Conservation (phyloP, 2,113 vertebrate species). For the Urocolius indicus region DNA sequence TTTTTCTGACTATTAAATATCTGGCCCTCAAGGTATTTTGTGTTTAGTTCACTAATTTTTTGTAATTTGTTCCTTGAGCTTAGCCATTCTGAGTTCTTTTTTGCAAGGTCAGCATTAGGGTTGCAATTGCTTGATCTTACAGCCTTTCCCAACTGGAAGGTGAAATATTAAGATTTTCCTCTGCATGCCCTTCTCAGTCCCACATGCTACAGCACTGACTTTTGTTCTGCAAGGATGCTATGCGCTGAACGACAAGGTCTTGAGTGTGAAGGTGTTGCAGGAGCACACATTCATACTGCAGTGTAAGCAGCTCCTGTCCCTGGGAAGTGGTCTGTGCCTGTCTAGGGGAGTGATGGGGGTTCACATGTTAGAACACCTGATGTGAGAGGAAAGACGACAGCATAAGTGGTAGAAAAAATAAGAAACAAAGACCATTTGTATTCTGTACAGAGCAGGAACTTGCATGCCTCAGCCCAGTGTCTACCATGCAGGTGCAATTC, state of each 20-base stretch:
- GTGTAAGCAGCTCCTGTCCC: background rate
- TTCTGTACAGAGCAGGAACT: background rate
- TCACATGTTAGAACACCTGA: background rate
- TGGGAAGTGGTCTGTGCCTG: rapidly evolving
- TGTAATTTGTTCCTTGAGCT: background rate
- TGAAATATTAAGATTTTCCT: background rate
- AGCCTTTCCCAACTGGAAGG: background rate
- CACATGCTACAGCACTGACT: rapidly evolving
- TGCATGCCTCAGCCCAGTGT: background rate
- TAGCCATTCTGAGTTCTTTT: background rate
- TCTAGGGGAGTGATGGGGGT: rapidly evolving
- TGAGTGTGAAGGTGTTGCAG: rapidly evolving
- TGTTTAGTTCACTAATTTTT: background rate
- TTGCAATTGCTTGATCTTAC: background rate
- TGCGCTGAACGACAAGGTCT: background rate
- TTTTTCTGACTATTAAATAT: background rate
- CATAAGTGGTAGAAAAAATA: background rate
- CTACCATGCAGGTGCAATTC: background rate
- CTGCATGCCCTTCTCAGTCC: background rate
- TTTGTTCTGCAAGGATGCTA: background rate
- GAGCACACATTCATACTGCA: background rate
- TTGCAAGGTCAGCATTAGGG: background rate
- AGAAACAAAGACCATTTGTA: background rate
- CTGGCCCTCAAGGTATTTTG: background rate
- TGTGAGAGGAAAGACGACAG: background rate